These are phyloP conservation scores for Aplidium turbinatum DNA, from an alignment of 23 tunicate species.

Conservation along the genomic window DNA sequence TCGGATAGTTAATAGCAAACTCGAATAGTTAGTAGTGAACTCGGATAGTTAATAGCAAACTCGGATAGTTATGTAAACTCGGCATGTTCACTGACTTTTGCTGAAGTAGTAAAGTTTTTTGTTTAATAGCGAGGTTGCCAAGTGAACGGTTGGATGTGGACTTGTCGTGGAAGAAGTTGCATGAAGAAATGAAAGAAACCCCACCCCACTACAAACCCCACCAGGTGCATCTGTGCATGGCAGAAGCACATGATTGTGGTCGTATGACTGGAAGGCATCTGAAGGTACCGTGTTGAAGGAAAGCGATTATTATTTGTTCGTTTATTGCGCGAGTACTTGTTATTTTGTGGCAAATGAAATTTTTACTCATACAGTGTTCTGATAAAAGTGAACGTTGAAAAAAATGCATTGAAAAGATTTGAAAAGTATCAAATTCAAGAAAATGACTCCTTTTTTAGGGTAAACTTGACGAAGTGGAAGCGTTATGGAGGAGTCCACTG, in stretches of 20 bases:
- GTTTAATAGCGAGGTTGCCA: too few species aligned
- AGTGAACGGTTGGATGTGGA: background rate
- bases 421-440: background rate
- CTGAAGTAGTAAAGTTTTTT: background rate
- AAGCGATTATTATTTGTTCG: too few species aligned
- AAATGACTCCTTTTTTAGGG: background rate
- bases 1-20: too few species aligned
- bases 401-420: background rate
- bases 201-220: background rate
- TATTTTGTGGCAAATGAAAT: too few species aligned
- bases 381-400: background rate
- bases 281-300: background rate
- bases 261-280: background rate
- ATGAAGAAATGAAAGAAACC: background rate
- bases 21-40: too few species aligned
- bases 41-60: too few species aligned
- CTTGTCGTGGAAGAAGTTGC: slow-evolving; percentile 2
- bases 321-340: too few species aligned
- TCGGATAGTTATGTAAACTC: too few species aligned
- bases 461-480: slow-evolving; percentile 2
- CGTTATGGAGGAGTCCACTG: background rate
- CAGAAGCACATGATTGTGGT: slow-evolving; percentile 3
- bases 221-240: background rate
- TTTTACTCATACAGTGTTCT: background rate
- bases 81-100: background rate